phyloP scores from a whole-genome alignment of 2,113 vertebrate species.

The Platichthys stellatus region DNA sequence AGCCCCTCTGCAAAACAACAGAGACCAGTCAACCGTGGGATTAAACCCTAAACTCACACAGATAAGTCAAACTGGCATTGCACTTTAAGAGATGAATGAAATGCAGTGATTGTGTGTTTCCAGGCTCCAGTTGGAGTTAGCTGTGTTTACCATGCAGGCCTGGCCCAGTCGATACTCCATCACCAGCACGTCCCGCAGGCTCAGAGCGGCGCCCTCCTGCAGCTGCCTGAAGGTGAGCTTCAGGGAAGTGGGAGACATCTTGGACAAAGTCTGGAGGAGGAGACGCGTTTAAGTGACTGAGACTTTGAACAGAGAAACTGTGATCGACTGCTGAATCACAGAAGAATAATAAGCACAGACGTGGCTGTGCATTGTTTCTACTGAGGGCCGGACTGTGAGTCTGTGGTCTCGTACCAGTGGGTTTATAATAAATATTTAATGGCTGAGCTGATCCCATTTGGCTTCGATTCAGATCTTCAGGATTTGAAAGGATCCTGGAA shows the following conservation, averaged over 20 bases:
- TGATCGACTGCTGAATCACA: background rate
- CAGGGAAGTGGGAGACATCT: slow-evolving; percentile 95
- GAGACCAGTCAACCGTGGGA: background rate
- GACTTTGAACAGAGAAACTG: background rate
- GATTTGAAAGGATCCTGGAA: background rate
- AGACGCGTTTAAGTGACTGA: background rate
- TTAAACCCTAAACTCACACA: background rate
- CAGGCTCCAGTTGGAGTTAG: background rate
- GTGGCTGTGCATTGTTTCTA: slow-evolving; percentile 19
- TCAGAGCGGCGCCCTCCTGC: slow-evolving; percentile 85
- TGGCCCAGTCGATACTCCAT: slow-evolving; percentile 96
- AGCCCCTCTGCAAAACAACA: slow-evolving; percentile 83
- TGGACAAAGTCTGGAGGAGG: slow-evolving; percentile 83
- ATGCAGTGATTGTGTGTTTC: background rate
- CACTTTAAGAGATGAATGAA: background rate
- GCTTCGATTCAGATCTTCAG: slow-evolving; percentile 1
- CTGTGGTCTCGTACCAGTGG: slow-evolving; percentile 13
- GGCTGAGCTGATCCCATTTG: background rate
- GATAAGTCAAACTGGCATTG: background rate
- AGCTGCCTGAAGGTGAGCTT: slow-evolving; percentile 92
- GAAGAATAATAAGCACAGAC: slow-evolving; percentile 3
- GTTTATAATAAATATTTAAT: slow-evolving; percentile 40
- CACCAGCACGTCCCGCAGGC: slow-evolving; percentile 86
- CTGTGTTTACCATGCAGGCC: slow-evolving; percentile 88
- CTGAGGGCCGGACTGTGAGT: background rate